A percentile compares a stretch with the other conserved stretches of the same genome.
phyloP scores from a whole-genome alignment of 2,888 invertebrate species.

The Dynastes hyllus region DNA sequence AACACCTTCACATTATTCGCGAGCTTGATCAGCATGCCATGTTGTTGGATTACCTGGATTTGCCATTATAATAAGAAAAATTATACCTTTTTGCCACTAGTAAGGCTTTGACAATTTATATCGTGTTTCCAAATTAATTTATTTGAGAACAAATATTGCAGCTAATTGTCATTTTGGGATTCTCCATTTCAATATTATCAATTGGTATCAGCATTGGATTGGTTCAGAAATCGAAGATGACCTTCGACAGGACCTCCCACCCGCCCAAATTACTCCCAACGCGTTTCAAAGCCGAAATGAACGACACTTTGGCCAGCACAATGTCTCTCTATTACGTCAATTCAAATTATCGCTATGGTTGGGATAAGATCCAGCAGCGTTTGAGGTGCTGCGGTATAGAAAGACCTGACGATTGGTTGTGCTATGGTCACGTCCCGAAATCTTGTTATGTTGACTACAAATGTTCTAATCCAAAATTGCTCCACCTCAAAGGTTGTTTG shows the following conservation, averaged over 20 bases:
- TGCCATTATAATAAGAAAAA: conserved; percentile 56
- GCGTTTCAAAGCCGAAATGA: conserved; percentile 49
- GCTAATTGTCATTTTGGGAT: conserved; percentile 53
- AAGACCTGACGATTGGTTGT: conserved; percentile 54
- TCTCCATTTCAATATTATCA: conserved; percentile 52
- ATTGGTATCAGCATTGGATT: conserved; percentile 52
- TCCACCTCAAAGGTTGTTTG: conserved; percentile 54
- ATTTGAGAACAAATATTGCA: conserved; percentile 28
- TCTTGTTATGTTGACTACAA: conserved; percentile 53
- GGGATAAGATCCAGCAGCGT: conserved; percentile 55
- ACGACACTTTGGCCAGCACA: conserved; percentile 50
- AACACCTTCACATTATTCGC: conserved; percentile 53
- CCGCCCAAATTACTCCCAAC: conserved; percentile 44
- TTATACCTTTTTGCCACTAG: conserved; percentile 55
- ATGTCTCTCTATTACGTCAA: conserved; percentile 50
- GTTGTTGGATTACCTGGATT: conserved; percentile 57
- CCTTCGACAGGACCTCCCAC: conserved; percentile 41
- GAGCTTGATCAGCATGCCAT: conserved; percentile 56
- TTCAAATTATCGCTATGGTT: conserved; percentile 46
- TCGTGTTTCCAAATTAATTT: not conserved
- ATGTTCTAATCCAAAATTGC: conserved; percentile 25
- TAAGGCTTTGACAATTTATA: conserved; percentile 31
- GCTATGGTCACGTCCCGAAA: conserved; percentile 48
- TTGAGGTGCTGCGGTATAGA: conserved; percentile 57
- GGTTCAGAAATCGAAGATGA: conserved; percentile 50